Evolutionary conservation across 2,797 vertebrate genomes (phyloP).

Genomic region (Anabacerthia variegaticeps): DNA sequence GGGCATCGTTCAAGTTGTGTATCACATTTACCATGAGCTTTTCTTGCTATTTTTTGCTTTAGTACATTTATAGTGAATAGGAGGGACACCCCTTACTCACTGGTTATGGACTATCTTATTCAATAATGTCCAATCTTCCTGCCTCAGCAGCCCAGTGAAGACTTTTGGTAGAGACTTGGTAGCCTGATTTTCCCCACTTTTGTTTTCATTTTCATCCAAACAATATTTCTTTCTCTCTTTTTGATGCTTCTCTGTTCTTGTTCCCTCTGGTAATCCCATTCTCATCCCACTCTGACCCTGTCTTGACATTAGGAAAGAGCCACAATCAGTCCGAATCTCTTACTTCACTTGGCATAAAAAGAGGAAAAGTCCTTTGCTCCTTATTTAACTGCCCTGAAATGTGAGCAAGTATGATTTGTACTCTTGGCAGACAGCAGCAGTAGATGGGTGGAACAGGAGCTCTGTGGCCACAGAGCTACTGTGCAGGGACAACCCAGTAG

Average conservation of each 20-base stretch:
- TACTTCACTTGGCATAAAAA: background rate
- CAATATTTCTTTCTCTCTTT: background rate
- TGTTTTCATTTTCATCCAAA: background rate
- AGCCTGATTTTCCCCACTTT: background rate
- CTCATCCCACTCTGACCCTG: background rate
- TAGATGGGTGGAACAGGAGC: background rate
- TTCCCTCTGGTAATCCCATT: background rate
- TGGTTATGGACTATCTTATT: background rate
- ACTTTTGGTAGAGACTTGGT: background rate
- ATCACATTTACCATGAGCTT: background rate
- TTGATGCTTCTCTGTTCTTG: background rate
- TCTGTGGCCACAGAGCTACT: background rate
- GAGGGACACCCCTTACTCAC: background rate
- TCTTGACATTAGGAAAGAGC: background rate
- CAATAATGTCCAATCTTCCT: background rate
- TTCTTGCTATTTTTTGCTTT: background rate
- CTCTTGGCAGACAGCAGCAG: conserved; percentile 1
- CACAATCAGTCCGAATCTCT: background rate
- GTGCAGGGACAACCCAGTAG: background rate
- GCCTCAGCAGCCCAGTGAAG: background rate
- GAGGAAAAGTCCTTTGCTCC: background rate
- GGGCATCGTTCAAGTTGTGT: background rate
- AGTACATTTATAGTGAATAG: background rate
- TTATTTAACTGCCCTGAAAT: background rate
- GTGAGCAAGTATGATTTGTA: background rate